Evolutionary conservation across 2,888 invertebrate species (phyloP).

Genomic region (Mermis nigrescens): DNA sequence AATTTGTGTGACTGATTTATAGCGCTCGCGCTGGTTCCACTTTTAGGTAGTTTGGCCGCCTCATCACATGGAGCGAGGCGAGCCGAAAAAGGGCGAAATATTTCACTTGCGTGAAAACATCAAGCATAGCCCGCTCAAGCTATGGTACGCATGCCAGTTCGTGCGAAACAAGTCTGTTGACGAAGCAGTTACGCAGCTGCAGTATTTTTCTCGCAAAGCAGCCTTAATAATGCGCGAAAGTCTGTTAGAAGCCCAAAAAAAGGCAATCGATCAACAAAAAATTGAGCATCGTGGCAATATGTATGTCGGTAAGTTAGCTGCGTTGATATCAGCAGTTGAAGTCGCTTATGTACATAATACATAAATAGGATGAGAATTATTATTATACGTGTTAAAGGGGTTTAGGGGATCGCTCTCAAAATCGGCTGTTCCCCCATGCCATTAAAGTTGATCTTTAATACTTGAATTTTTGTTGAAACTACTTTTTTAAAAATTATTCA

Average conservation of each 20-base stretch:
- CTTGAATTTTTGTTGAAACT: too few species aligned
- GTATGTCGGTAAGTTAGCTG: conserved; percentile 50
- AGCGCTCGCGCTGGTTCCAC: too few species aligned
- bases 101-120: conserved; percentile 64
- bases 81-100: conserved; percentile 58
- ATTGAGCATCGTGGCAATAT: conserved; percentile 83
- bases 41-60: conserved; percentile 61
- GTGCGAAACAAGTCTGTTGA: conserved; percentile 56
- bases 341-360: too few species aligned
- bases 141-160: conserved; percentile 64
- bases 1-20: too few species aligned
- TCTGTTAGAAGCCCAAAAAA: conserved; percentile 65
- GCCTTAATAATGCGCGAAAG: conserved; percentile 37
- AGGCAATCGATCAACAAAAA: conserved; percentile 67
- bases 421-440: too few species aligned
- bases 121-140: conserved; percentile 71
- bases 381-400: too few species aligned
- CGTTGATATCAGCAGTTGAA: too few species aligned
- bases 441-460: too few species aligned
- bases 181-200: conserved; percentile 74
- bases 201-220: conserved; percentile 48
- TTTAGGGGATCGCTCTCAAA: too few species aligned
- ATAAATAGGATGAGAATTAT: too few species aligned
- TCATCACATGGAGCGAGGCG: conserved; percentile 49
- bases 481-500: too few species aligned